Evolutionary conservation across 2,113 vertebrate genomes (phyloP).

Genomic region (Paradisaea rubra): DNA sequence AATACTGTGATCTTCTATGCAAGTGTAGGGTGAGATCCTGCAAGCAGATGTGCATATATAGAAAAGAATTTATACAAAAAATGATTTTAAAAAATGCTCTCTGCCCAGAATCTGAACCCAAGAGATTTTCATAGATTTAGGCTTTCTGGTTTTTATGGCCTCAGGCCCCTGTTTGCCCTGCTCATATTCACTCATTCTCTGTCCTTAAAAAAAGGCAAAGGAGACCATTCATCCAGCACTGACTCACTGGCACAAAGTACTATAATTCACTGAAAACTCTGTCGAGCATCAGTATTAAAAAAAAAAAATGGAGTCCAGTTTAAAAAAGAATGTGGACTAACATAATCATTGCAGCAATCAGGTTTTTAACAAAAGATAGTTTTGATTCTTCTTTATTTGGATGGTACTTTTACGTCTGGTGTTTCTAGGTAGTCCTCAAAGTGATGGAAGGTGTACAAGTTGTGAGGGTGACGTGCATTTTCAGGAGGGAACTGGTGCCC

Average conservation of each 20-base stretch:
- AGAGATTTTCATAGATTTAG: neutral
- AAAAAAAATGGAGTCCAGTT: neutral
- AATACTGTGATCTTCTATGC: neutral
- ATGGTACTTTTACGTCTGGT: neutral
- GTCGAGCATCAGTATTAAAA: neutral
- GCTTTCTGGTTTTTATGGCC: neutral
- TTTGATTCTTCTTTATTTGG: conserved; percentile 24
- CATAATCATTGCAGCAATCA: neutral
- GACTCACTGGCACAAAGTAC: neutral
- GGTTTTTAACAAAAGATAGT: neutral
- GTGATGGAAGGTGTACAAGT: neutral
- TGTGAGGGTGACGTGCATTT: neutral
- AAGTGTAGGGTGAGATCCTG: neutral
- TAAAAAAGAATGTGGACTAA: neutral
- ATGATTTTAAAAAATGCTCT: neutral
- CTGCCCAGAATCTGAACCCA: neutral
- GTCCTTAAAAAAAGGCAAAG: neutral
- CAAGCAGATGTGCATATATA: neutral
- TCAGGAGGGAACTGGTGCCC: neutral
- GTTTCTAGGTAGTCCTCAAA: neutral
- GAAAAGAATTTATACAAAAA: neutral
- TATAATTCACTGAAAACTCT: neutral
- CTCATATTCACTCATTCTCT: neutral
- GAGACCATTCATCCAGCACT: neutral
- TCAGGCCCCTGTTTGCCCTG: neutral